A percentile compares a stretch with the other conserved stretches of the same genome.
Evolutionary conservation across 37 sponge, comb jelly and placozoan species (phyloP).

Genomic region (Bolinopsis microptera): DNA sequence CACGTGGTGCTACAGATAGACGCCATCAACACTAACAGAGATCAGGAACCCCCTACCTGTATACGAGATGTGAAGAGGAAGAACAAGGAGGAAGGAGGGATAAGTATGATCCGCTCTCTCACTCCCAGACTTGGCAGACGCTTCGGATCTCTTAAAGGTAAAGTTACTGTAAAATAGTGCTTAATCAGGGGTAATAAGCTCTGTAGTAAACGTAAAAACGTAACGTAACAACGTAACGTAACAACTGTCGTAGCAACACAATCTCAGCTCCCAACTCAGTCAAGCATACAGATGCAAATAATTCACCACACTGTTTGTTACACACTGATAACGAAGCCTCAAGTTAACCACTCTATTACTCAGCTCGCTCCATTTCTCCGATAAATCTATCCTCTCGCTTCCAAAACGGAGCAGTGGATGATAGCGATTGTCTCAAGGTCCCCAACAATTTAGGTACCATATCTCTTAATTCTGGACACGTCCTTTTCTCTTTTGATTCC

Average conservation of each 20-base stretch:
- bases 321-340: background rate
- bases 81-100: background rate
- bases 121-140: slow-evolving; percentile 4
- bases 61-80: slow-evolving; percentile 21
- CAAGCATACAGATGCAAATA: background rate
- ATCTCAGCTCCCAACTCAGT: background rate
- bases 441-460: background rate
- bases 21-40: background rate
- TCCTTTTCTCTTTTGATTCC: background rate
- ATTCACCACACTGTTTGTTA: background rate
- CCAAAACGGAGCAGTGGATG: background rate
- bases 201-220: too few relatives aligned
- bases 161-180: background rate
- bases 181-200: too few relatives aligned
- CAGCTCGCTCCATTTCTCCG: background rate
- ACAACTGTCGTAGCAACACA: too few relatives aligned
- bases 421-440: slow-evolving; percentile 24
- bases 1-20: slow-evolving; percentile 41
- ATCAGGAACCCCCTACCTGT: background rate
- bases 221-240: too few relatives aligned
- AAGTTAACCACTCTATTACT: background rate
- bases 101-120: background rate
- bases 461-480: background rate
- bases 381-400: background rate
- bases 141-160: slow-evolving; percentile 18